phyloP scores from a whole-genome alignment of 2,888 invertebrate genomes.

The Dryobotodes eremita region DNA sequence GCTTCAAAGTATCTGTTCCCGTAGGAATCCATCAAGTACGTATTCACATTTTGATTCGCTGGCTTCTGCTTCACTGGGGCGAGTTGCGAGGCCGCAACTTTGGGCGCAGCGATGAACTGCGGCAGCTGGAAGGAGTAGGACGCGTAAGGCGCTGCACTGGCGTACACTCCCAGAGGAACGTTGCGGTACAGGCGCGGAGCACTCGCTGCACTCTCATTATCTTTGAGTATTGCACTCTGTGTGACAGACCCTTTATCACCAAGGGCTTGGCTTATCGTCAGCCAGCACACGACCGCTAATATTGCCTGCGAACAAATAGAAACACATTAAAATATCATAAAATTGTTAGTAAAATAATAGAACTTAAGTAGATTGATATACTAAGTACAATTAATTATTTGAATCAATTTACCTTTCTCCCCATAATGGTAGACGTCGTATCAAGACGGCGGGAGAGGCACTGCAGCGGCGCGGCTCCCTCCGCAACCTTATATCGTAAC shows the following conservation, averaged over 20 bases:
- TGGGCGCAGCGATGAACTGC: conserved; percentile 73
- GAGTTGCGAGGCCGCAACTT: conserved; percentile 73
- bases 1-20: conserved; percentile 83
- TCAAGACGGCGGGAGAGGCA: conserved; percentile 82
- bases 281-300: conserved; percentile 78
- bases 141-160: conserved; percentile 82
- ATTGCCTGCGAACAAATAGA: conserved; percentile 79
- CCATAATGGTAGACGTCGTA: conserved; percentile 81
- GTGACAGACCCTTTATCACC: conserved; percentile 72
- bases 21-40: conserved; percentile 85
- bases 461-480: conserved; percentile 81
- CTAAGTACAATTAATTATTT: conserved; percentile 36
- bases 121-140: conserved; percentile 83
- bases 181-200: conserved; percentile 81
- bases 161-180: conserved; percentile 81
- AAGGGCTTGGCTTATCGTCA: conserved; percentile 74
- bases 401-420: conserved; percentile 83
- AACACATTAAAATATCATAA: conserved; percentile 44
- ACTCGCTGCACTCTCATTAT: conserved; percentile 82
- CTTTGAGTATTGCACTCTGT: conserved; percentile 70
- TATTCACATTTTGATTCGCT: conserved; percentile 76
- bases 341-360: background rate
- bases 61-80: conserved; percentile 80
- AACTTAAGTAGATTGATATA: conserved; percentile 5
- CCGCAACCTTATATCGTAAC: conserved; percentile 81